Evolutionary conservation across 2,888 invertebrate species (phyloP).

Genomic region (Tipula vernalis): DNA sequence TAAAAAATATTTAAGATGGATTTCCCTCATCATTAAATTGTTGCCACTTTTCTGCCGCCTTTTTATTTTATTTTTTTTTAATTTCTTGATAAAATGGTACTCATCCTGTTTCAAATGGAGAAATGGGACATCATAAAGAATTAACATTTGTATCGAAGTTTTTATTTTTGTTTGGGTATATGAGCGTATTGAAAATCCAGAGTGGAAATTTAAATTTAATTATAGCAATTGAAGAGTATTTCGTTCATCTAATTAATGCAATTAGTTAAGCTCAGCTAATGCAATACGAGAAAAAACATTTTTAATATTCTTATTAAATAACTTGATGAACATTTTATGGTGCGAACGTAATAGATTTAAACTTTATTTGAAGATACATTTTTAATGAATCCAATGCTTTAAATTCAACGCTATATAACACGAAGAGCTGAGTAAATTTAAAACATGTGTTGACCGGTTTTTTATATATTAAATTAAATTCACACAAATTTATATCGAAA

Average conservation of each 20-base stretch:
- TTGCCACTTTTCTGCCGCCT: constrained; percentile 4
- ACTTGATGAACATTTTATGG: too few species aligned
- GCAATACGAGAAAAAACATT: too few species aligned
- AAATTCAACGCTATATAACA: too few species aligned
- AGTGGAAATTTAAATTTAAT: not conserved
- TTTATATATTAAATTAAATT: too few species aligned
- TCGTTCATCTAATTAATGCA: not conserved
- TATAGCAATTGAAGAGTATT: not conserved
- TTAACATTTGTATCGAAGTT: not conserved
- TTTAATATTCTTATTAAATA: too few species aligned
- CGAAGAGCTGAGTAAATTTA: too few species aligned
- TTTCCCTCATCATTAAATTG: not conserved
- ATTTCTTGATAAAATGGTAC: not conserved
- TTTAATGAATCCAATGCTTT: too few species aligned
- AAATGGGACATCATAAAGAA: not conserved
- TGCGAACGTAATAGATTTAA: too few species aligned
- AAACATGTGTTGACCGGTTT: too few species aligned
- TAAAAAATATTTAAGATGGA: not conserved
- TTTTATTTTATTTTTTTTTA: not conserved
- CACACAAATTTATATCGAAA: too few species aligned
- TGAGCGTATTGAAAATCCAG: not conserved
- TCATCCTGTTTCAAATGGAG: not conserved
- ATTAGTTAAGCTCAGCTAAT: not conserved
- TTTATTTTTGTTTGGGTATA: not conserved
- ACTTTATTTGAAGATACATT: too few species aligned